Evolutionary conservation across 2,888 invertebrate species (phyloP).

Genomic region (Scaptomyza caliginosa): DNA sequence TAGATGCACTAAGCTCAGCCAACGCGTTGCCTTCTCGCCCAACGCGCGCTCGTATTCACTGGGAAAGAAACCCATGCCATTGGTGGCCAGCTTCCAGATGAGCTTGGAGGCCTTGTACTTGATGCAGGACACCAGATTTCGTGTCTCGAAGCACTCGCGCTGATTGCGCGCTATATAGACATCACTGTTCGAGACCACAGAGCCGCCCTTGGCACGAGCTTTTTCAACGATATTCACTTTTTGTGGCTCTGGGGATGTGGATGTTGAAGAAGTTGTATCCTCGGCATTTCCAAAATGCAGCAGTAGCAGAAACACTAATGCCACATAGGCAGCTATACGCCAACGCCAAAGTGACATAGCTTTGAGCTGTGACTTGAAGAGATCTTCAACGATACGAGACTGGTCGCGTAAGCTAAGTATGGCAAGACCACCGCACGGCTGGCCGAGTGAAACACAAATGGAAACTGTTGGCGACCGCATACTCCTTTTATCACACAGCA

Average conservation of each 20-base stretch:
- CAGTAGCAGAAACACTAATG: constrained; percentile 51
- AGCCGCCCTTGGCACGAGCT: constrained; percentile 14
- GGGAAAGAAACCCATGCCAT: constrained; percentile 81
- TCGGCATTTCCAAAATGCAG: constrained; percentile 38
- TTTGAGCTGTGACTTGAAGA: too few relatives aligned
- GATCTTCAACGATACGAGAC: constrained; percentile 1
- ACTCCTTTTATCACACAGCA: constrained; percentile 72
- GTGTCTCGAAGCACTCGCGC: constrained; percentile 78
- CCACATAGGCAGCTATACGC: constrained; percentile 43
- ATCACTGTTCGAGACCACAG: constrained; percentile 67
- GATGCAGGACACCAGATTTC: constrained; percentile 80
- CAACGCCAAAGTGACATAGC: constrained; percentile 46
- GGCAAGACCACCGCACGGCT: constrained; percentile 59
- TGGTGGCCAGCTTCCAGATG: constrained; percentile 82
- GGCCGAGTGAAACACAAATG: constrained; percentile 70
- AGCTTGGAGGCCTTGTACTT: constrained; percentile 81
- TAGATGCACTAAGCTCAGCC: constrained; percentile 79
- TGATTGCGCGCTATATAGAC: constrained; percentile 80
- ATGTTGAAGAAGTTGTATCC: constrained; percentile 2
- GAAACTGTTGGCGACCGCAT: constrained; percentile 51
- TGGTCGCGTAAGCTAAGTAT: constrained; percentile 2
- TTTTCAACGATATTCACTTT: not conserved
- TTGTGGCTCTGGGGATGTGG: not conserved
- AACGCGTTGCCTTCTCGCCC: constrained; percentile 52
- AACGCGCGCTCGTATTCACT: constrained; percentile 77